Evolutionary conservation across 2,888 invertebrate species (phyloP), one percentile per base, ranked within the genome.

Genomic region (Margaritifera margaritifera): DNA sequence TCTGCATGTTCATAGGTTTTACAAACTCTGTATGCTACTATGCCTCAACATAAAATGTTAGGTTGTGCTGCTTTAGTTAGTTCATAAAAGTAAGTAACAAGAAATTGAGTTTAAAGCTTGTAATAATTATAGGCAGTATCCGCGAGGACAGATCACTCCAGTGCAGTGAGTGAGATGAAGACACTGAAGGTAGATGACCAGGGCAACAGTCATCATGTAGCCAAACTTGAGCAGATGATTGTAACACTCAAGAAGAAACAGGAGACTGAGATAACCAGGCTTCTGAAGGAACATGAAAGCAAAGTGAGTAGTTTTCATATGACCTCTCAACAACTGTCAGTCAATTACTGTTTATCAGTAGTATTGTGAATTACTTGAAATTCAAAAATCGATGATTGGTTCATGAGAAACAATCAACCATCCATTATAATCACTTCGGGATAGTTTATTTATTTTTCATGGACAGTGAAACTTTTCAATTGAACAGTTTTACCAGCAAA

Each of bases 271-370:
- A 66, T 81, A n/a, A 75, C 80, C 24, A 71, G 73, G 55, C 62
- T 83, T n/a, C 77, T 77, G 66, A 76, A 75, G 66, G 71, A 78
- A 42, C 72, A 84, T 69, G 80, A 85, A 64, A 77, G 77, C n/a
- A 81, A 83, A 80, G 84, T 83, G 62, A 20, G 55, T 42, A 51
- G 42, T 42, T 31, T 1, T 31, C 6, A 6, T 31, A 31, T 31
- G 6, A 6, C 31, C 31, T 31, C 1, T 31, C 6, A 8, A 31
- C 31, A 31, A 6, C 6, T 4, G 31, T 18, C 57, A n/a, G 20
- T 4, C 6, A 57, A 57, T 4, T 57, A 25, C 27, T 57, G 57
- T 20, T 57, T 57, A n/a, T 57, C 22, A 24, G 6, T 27, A 19
- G 31, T 42, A 11, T 42, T 8, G 11, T 8, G 1, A 42, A 42